These are phyloP conservation scores for Spodoptera exigua DNA, from an alignment of 2,888 invertebrate genomes.

Conservation along the genomic window DNA sequence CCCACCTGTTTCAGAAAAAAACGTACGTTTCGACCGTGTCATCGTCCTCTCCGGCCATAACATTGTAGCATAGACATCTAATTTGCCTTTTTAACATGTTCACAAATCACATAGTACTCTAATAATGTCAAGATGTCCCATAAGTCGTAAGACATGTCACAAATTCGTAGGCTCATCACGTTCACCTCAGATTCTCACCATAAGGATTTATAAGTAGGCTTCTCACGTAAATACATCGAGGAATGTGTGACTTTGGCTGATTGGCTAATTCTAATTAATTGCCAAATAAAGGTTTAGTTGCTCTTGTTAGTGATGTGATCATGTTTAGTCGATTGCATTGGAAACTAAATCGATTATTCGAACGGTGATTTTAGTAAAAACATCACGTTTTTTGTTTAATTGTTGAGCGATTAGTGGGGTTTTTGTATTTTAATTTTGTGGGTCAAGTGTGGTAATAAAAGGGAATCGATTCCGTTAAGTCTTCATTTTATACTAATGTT, in stretches of 20 bases:
- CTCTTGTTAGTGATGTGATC: slow-evolving; percentile 40
- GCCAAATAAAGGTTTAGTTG: slow-evolving; percentile 70
- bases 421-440: slow-evolving; percentile 16
- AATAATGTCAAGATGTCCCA: slow-evolving; percentile 53
- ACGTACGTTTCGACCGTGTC: slow-evolving; percentile 39
- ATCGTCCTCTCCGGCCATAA: slow-evolving; percentile 51
- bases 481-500: no score
- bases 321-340: slow-evolving; percentile 40
- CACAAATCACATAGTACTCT: slow-evolving; percentile 56
- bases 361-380: slow-evolving; percentile 40
- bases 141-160: slow-evolving; percentile 29
- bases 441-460: neutral
- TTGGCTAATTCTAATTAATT: slow-evolving; percentile 75
- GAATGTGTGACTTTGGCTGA: slow-evolving; percentile 72
- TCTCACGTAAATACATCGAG: slow-evolving; percentile 78
- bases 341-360: slow-evolving; percentile 46
- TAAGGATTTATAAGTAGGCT: slow-evolving; percentile 60
- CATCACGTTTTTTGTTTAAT: slow-evolving; percentile 47
- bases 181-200: slow-evolving; percentile 67
- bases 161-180: slow-evolving; percentile 67
- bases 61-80: slow-evolving; percentile 44
- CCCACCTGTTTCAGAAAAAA: slow-evolving; percentile 30
- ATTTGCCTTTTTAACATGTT: slow-evolving; percentile 47
- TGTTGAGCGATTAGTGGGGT: slow-evolving; percentile 15
- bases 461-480: neutral